These are phyloP conservation scores for Agriopis marginaria DNA, from an alignment of 2,888 invertebrate species.

Conservation along the genomic window DNA sequence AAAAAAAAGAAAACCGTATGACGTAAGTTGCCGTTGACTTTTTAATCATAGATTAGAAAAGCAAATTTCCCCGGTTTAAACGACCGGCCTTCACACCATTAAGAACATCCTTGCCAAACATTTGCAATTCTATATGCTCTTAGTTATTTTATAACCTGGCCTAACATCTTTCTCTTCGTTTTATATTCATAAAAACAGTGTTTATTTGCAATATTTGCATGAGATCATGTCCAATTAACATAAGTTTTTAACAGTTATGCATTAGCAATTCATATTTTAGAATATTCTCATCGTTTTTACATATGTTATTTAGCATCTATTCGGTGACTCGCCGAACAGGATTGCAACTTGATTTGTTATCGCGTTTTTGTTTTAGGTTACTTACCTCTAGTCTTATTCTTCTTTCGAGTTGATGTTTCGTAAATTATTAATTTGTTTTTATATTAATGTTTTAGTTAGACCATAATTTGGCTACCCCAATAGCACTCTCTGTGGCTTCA, in stretches of 20 bases:
- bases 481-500: too few species aligned
- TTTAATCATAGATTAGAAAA: constrained; percentile 47
- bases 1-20: background rate
- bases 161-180: constrained; percentile 31
- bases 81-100: constrained; percentile 28
- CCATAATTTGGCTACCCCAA: too few species aligned
- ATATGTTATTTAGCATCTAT: constrained; percentile 22
- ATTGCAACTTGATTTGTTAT: constrained; percentile 16
- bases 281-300: constrained; percentile 41
- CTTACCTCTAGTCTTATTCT: background rate
- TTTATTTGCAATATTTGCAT: constrained; percentile 39
- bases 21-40: constrained; percentile 44
- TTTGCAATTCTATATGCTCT: constrained; percentile 22
- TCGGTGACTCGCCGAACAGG: constrained; percentile 19
- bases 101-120: constrained; percentile 24
- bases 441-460: too few species aligned
- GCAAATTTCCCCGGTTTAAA: constrained; percentile 7
- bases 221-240: constrained; percentile 34
- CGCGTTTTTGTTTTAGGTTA: background rate
- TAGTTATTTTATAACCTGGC: constrained; percentile 17
- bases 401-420: too few species aligned
- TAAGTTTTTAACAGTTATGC: constrained; percentile 37
- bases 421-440: too few species aligned
- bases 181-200: constrained; percentile 21
- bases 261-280: constrained; percentile 41